These are phyloP conservation scores for Pipra filicauda DNA, from an alignment of 2,113 vertebrate species.

Conservation along the genomic window DNA sequence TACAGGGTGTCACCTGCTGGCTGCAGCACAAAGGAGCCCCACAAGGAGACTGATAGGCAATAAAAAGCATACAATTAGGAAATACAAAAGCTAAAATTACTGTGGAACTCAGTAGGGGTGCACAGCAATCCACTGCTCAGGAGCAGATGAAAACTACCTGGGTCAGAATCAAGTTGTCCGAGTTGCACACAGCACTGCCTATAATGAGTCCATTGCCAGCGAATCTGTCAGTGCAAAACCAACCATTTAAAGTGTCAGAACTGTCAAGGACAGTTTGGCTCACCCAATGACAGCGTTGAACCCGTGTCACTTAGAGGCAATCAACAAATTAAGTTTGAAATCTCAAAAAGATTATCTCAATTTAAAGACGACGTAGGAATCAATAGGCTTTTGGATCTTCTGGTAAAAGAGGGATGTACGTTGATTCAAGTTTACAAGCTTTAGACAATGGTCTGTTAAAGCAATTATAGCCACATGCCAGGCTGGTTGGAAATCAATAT, in stretches of 20 bases:
- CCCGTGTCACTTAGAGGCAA: constrained; percentile 24
- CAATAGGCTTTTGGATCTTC: constrained; percentile 15
- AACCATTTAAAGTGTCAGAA: constrained; percentile 36
- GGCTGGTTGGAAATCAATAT: constrained; percentile 51
- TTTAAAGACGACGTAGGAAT: background rate
- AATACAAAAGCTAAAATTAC: constrained; percentile 37
- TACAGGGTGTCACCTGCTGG: constrained; percentile 8
- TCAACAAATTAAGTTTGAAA: constrained; percentile 63
- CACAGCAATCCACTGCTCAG: background rate
- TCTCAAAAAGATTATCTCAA: constrained; percentile 38
- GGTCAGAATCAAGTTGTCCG: constrained; percentile 15
- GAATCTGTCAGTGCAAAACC: constrained; percentile 1
- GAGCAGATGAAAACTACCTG: constrained; percentile 27
- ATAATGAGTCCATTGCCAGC: constrained; percentile 35
- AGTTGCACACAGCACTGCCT: background rate
- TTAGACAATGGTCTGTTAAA: constrained; percentile 39
- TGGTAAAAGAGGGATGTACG: background rate
- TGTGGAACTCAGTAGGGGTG: constrained; percentile 41
- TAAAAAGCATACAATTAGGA: constrained; percentile 49
- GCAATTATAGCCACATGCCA: background rate
- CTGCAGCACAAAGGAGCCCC: constrained; percentile 12
- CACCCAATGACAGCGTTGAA: background rate
- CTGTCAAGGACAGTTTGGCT: constrained; percentile 44
- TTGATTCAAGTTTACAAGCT: constrained; percentile 44
- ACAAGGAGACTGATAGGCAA: background rate